These are phyloP conservation scores for Aphelenchoides besseyi DNA, from an alignment of 1,140 invertebrate genomes.

Conservation along the genomic window DNA sequence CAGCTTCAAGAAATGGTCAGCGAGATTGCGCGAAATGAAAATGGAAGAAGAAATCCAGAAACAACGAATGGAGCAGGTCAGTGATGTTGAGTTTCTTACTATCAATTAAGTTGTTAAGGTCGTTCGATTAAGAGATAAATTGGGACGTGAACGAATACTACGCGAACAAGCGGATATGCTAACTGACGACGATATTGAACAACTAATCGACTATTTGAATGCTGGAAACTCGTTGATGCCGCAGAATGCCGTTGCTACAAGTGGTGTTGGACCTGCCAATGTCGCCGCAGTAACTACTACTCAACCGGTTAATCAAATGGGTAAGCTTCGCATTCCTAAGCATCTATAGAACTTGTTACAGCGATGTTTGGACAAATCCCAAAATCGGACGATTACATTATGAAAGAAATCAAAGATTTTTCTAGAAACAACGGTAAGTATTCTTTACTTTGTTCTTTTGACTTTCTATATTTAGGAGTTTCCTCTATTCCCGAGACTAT, in stretches of 20 bases:
- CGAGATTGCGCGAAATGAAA: constrained; percentile 22
- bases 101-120: constrained; percentile 19
- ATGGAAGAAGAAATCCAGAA: constrained; percentile 30
- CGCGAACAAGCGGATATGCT: constrained; percentile 30
- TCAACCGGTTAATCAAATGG: not conserved
- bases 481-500: constrained; percentile 1
- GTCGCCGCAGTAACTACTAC: not conserved
- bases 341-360: not conserved
- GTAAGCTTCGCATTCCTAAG: not conserved
- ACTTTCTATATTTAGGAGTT: not conserved
- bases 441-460: not conserved
- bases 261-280: not conserved
- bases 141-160: constrained; percentile 20
- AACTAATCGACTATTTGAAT: constrained; percentile 25
- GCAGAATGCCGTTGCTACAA: not conserved
- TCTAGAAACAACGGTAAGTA: not conserved
- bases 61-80: constrained; percentile 28
- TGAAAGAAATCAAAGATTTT: constrained; percentile 5
- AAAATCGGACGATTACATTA: constrained; percentile 13
- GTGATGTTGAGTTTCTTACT: not conserved
- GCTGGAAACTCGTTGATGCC: constrained; percentile 8
- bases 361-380: constrained; percentile 1
- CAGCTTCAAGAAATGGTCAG: constrained; percentile 40
- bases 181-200: constrained; percentile 25
- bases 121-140: constrained; percentile 14